A percentile compares a stretch with the other conserved stretches of the same genome.
Evolutionary conservation across 2,888 invertebrate species (phyloP).

Genomic region (Sylvicola cinctus): DNA sequence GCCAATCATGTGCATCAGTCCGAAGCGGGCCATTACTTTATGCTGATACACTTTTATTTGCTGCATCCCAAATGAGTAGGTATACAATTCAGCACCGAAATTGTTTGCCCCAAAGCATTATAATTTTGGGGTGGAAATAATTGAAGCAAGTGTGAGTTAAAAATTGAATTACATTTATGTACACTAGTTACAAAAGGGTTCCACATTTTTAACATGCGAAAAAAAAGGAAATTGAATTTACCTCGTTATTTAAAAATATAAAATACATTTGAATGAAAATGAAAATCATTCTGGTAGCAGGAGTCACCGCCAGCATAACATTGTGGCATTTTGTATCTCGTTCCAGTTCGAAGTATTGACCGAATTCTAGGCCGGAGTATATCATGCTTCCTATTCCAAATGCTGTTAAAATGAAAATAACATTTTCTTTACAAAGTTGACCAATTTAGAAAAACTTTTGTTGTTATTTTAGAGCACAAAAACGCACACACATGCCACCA

Average conservation of each 20-base stretch:
- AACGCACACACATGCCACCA: too few species aligned
- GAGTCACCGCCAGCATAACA: constrained; percentile 71
- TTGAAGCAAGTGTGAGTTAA: too few species aligned
- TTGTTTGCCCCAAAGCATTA: neutral
- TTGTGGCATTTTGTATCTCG: constrained; percentile 82
- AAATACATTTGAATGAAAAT: constrained; percentile 97
- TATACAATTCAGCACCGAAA: neutral
- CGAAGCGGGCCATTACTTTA: constrained; percentile 78
- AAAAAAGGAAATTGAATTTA: constrained; percentile 19
- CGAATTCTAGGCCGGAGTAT: constrained; percentile 85
- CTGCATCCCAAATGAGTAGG: constrained; percentile 21
- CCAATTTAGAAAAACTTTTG: too few species aligned
- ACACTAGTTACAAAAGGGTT: too few species aligned
- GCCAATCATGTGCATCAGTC: constrained; percentile 97
- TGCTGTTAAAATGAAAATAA: constrained; percentile 43
- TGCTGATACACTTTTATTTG: constrained; percentile 84
- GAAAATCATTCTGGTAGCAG: constrained; percentile 83
- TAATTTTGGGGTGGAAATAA: constrained; percentile 1
- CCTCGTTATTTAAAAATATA: constrained; percentile 93
- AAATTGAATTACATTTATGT: too few species aligned
- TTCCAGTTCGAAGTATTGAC: constrained; percentile 84
- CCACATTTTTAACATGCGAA: neutral
- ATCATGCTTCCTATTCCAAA: constrained; percentile 97
- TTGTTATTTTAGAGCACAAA: too few species aligned
- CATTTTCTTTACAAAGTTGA: constrained; percentile 6